Base-by-base conservation (phyloP, 2,888 invertebrate genomes). In the Eudasyphora cyanicolor region DNA sequence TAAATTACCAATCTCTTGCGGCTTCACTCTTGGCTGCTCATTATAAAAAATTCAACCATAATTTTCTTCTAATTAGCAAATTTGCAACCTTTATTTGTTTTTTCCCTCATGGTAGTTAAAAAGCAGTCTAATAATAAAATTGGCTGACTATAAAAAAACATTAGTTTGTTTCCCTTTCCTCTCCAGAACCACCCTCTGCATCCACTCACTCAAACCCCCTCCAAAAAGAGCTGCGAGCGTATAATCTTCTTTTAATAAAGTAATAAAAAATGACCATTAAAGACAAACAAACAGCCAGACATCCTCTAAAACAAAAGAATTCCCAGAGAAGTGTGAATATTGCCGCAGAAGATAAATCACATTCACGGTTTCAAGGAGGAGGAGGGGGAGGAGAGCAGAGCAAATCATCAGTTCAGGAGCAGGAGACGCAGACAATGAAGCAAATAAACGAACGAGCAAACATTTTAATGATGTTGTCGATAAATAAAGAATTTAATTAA, bases 401-500 rank as follows among this genome's bases (percentile, higher is more conserved):
- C n/a, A n/a, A n/a, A n/a, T n/a, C n/a, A n/a, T n/a, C n/a, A n/a
- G n/a, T n/a, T n/a, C n/a, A 21, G 54, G 32, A 8, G 32, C 5
- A 32, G 32, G 32, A 8, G 32, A 6, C 5, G 5, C 4, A 51
- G 51, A 19, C 17, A 38, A 35, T 17, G 5, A 21, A 38, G 21
- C 0, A 64, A 64, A 64, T 21, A 32, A 60, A 32, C n/a, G 35
- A 64, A 38, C n/a, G 35, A 64, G 21, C 35, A 64, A 64, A 38
- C 38, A 64, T 35, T 64, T 38, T 64, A 64, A 64, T 64, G 64
- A 64, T 64, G 62, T 17, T 64, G 38, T 38, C 64, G 21, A 64
- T 64, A 64, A 64, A 64, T 64, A 64, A 64, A 19, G 64, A 64
- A 64, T 64, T 64, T 64, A 64, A 64, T 64, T 64, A 64, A 64